A percentile compares a stretch with the other conserved stretches of the same genome.
These are phyloP conservation scores for Diglossa cyanea DNA, from an alignment of 2,797 vertebrate genomes.

Conservation along the genomic window DNA sequence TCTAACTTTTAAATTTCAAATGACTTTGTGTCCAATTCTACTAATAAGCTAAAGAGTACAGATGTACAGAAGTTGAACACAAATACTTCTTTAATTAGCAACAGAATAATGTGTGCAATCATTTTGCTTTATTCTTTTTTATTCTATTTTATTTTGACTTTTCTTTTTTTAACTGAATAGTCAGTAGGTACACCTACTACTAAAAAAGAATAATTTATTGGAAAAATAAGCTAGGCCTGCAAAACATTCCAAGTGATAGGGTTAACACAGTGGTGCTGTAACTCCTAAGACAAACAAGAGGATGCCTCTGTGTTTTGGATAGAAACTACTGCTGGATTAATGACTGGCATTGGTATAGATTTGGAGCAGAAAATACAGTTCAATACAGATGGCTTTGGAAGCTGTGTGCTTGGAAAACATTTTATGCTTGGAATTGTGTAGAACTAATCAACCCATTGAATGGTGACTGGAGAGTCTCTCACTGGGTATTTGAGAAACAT, in stretches of 20 bases:
- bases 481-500: background rate
- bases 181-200: background rate
- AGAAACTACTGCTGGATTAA: constrained; percentile 11
- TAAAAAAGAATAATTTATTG: background rate
- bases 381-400: background rate
- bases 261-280: background rate
- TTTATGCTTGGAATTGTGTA: constrained; percentile 26
- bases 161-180: background rate
- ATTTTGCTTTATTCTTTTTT: background rate
- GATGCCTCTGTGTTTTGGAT: background rate
- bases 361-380: constrained; percentile 3
- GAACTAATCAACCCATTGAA: background rate
- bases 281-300: background rate
- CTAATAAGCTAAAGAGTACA: background rate
- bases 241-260: background rate
- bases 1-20: constrained; percentile 46
- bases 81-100: background rate
- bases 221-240: background rate
- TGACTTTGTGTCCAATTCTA: background rate
- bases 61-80: background rate
- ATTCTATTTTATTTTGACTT: background rate
- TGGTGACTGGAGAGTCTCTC: background rate
- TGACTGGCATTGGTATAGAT: constrained; percentile 3
- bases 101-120: background rate
- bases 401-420: background rate